A percentile compares a stretch with the other conserved stretches of the same genome.
phyloP scores from a whole-genome alignment of 1,140 invertebrate species.

The Drosophila nebulosa region DNA sequence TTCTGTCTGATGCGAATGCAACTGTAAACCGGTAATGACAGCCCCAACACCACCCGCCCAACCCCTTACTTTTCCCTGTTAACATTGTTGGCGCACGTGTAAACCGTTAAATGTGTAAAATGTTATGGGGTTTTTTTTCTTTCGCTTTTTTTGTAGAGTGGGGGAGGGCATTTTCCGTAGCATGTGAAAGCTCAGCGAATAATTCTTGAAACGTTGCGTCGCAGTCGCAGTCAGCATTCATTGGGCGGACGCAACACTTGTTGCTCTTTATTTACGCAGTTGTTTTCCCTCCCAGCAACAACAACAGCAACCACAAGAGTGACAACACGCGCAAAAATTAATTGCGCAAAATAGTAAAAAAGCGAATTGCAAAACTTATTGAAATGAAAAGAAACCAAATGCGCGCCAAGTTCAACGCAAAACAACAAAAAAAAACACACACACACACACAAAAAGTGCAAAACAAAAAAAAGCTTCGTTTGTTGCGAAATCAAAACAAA shows the following conservation, averaged over 20 bases:
- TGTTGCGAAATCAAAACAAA: slow-evolving; percentile 56
- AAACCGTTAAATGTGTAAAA: slow-evolving; percentile 50
- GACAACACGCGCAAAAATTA: slow-evolving; percentile 39
- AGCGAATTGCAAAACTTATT: slow-evolving; percentile 35
- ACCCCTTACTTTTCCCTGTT: not conserved
- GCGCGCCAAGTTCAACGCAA: slow-evolving; percentile 21
- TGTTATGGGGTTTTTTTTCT: not conserved
- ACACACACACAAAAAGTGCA: no score
- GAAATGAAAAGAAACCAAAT: slow-evolving; percentile 31
- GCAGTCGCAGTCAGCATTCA: slow-evolving; percentile 13
- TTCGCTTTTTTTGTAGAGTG: no score
- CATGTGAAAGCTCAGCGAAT: slow-evolving; percentile 23
- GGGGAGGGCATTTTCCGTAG: no score
- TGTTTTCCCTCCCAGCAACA: slow-evolving; percentile 29
- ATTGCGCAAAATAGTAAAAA: slow-evolving; percentile 40
- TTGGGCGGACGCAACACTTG: slow-evolving; percentile 29
- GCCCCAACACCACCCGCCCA: not conserved
- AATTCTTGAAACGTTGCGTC: slow-evolving; percentile 23
- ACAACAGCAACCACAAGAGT: not conserved
- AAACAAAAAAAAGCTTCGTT: not conserved
- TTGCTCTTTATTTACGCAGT: slow-evolving; percentile 67
- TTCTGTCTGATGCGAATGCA: not conserved
- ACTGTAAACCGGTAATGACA: not conserved
- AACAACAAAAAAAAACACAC: not conserved
- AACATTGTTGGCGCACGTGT: slow-evolving; percentile 64